Evolutionary conservation across 1,140 invertebrate genomes (phyloP).

Genomic region (Pomacea maculata): DNA sequence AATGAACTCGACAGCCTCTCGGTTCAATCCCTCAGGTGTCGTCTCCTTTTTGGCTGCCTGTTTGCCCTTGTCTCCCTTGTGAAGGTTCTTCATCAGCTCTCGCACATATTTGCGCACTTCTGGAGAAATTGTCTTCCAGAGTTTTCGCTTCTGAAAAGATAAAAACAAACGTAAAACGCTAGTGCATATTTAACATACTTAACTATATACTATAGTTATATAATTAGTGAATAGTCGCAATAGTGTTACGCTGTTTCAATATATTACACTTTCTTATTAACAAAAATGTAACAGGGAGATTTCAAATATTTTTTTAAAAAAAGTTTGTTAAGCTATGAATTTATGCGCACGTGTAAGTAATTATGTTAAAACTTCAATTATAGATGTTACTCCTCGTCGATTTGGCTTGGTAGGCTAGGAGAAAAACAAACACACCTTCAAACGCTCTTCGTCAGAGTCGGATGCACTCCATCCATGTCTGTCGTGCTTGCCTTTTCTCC

Average conservation of each 20-base stretch:
- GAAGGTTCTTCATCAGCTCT: not conserved
- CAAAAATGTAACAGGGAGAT: not conserved
- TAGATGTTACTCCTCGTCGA: not conserved
- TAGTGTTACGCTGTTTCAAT: no score
- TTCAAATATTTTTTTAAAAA: not conserved
- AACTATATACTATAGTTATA: no score
- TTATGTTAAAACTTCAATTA: not conserved
- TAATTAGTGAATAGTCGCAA: no score
- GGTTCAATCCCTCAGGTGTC: not conserved
- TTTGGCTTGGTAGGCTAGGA: not conserved
- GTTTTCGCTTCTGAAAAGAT: not conserved
- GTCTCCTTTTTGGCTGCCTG: not conserved
- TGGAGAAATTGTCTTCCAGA: constrained; percentile 8
- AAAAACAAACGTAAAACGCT: not conserved
- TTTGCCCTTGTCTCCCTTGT: constrained; percentile 10
- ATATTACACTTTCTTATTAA: no score
- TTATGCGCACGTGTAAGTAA: no score
- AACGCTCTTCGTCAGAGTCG: no score
- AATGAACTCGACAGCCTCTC: constrained; percentile 13
- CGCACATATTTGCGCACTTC: constrained; percentile 14
- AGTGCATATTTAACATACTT: no score
- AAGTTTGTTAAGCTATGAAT: not conserved
- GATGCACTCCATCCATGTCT: no score
- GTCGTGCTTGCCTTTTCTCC: no score
- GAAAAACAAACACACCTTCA: no score